Percentiles rank a stretch among this genome's conserved stretches.
Conservation (phyloP, 2,797 vertebrate genomes). For the Pampus argenteus region DNA sequence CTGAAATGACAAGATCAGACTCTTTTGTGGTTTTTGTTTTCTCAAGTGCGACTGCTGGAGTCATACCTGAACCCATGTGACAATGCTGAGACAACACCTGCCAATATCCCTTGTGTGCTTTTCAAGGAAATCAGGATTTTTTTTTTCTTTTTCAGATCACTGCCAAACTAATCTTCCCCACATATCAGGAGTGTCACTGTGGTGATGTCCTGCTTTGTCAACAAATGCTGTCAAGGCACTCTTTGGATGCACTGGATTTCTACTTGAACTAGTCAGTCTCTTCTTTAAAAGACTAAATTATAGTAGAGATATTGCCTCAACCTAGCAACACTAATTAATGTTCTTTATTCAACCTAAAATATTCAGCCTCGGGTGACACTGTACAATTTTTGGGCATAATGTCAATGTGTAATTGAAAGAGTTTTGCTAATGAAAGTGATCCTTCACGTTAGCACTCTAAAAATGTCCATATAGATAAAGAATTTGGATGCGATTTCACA, state of each 20-base stretch:
- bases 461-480: conserved; percentile 25
- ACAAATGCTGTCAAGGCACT: neutral
- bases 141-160: conserved; percentile 16
- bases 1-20: conserved; percentile 10
- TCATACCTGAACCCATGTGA: conserved; percentile 23
- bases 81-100: conserved; percentile 6
- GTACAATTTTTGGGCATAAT: neutral
- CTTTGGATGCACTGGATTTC: neutral
- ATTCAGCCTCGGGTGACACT: too few species aligned
- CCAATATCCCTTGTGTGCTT: conserved; percentile 22
- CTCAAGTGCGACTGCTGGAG: conserved; percentile 6
- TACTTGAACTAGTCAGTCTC: neutral
- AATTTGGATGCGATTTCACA: conserved; percentile 3
- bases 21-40: conserved; percentile 12
- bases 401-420: conserved; percentile 6
- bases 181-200: neutral
- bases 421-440: conserved; percentile 11
- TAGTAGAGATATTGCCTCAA: too few species aligned
- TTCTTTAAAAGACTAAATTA: neutral
- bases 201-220: conserved; percentile 2
- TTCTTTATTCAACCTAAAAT: too few species aligned
- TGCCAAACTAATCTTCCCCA: conserved; percentile 6
- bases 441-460: conserved; percentile 9
- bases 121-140: neutral
- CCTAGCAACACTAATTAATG: too few species aligned